Base-by-base conservation (phyloP, 1,140 invertebrate genomes). In the Papilio polyxenes region DNA sequence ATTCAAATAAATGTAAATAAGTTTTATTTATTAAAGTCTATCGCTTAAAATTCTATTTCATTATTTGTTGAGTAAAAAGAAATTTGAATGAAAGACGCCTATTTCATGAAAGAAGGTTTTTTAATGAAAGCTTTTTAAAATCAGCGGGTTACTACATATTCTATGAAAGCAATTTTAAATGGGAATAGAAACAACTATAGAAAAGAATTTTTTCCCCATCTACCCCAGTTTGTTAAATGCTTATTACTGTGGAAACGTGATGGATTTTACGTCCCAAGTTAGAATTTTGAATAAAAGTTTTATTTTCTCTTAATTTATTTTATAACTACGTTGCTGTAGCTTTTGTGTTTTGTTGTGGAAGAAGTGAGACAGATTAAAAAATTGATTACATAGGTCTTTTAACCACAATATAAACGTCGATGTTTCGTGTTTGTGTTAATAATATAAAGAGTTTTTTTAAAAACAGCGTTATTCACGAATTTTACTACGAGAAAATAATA, bases 121-220 rank as follows among this genome's bases (percentile, higher is more conserved):
- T 72, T 72, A 72, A 72, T 72, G 65, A 72, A 72, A 72, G 65
- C 65, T 17, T 72, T 72, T 72, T 72, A 72, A 37, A 69, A 69
- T 40, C 65, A 72, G 31, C 65, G 65, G 37, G 65, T 72, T 40
- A 72, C 65, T 72, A 72, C 65, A 72, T 72, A 72, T 72, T 72
- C 65, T 72, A 72, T 72, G 65, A 72, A 72, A 72, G 65, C 31
- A 72, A 72, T 72, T 72, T 72, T 72, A 72, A 72, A 72, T 72
- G 65, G 65, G 65, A 72, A 72, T 72, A 72, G 65, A 72, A 72
- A 72, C 65, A 72, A 37, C 65, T 72, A 72, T 72, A 37, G 65
- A 72, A 72, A 72, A 72, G 65, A 65, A 31, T 17, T 40, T 56
- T 56, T 56, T 72, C 37, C 31, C 40, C 31, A 37, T 72, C 31